Base-by-base conservation (phyloP, 1,140 invertebrate genomes). In the Danaus melanippus region DNA sequence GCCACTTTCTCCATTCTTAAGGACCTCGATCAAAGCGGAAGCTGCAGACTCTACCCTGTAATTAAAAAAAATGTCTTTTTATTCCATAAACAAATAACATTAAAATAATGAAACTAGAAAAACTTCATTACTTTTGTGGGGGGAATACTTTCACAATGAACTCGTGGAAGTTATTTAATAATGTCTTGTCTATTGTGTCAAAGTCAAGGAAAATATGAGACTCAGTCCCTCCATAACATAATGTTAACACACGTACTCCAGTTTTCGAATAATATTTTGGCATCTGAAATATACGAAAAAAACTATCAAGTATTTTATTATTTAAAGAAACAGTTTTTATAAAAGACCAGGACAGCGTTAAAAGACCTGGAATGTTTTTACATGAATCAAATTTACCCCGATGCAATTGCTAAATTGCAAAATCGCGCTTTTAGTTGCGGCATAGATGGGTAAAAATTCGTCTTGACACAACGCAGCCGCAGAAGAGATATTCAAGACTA, bases 401-500 rank as follows among this genome's bases (percentile, higher is more conserved):
- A 89, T 77, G 41, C 82, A 84, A 9, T 79, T 77, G 1, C 84
- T 89, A 40, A 90, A 86, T 51, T 88, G 84, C 9, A 90, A 60
- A 7, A 90, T 82, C 10, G 86, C 91, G 56, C 90, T 89, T 67
- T 94, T 94, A 1, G 92, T 92, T 1, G 89, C 91, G 2, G 75
- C 79, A 67, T 93, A 94, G 50, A 90, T 68, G 46, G 87, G 83
- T 11, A 69, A 47, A 0, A 50, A 55, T n/a, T 4, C 10, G 2
- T 59, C 44, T 12, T 42, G 89, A 86, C 50, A 48, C 8, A 92
- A 64, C 8, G 90, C 90, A 12, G 88, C 71, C 44, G 90, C 79
- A 8, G 92, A 92, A 41, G 90, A 87, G 45, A 92, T 80, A 60
- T 93, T 93, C 1, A 92, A 87, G 2, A 93, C 78, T 12, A 89